Evolutionary conservation across 2,797 vertebrate genomes (phyloP).

Genomic region (Oceanodroma leucorhoa): DNA sequence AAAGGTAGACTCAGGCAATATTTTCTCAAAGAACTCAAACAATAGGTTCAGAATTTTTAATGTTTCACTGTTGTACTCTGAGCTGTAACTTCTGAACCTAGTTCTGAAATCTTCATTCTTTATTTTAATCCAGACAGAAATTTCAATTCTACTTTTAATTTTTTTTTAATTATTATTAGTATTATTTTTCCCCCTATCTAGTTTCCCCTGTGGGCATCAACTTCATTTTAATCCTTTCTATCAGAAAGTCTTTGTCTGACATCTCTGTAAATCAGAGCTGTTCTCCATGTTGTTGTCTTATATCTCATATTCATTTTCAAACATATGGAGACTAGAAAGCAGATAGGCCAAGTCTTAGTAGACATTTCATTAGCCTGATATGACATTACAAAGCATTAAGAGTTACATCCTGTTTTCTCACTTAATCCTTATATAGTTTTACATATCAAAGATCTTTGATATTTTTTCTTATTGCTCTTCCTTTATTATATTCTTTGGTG

Average conservation of each 20-base stretch:
- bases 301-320: not conserved
- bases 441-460: not conserved
- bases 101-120: not conserved
- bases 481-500: not conserved
- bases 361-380: not conserved
- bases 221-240: not conserved
- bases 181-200: not conserved
- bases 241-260: not conserved
- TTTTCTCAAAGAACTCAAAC: not conserved
- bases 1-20: not conserved
- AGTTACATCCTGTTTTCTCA: not conserved
- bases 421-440: not conserved
- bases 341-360: not conserved
- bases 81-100: not conserved
- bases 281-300: not conserved
- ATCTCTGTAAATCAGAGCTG: not conserved
- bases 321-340: not conserved
- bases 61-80: not conserved
- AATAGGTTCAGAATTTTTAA: not conserved
- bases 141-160: rapidly evolving
- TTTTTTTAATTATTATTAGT: not conserved
- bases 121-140: not conserved
- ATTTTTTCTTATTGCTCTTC: not conserved
- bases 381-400: not conserved
- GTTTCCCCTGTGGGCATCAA: not conserved